Evolutionary conservation across 2,888 invertebrate genomes (phyloP).

Genomic region (Tortricodes alternella): DNA sequence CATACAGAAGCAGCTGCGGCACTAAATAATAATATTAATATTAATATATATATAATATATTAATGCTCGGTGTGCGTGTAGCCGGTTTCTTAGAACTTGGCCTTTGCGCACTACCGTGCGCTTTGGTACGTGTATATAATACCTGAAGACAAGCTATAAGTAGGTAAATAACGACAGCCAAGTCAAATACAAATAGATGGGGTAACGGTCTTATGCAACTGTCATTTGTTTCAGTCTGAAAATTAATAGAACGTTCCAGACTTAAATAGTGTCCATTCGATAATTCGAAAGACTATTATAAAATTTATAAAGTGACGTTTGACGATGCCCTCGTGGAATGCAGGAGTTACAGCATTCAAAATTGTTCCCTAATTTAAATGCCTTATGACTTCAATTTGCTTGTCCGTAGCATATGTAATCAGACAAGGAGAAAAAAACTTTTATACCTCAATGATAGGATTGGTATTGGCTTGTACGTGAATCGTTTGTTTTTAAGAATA

Average conservation of each 20-base stretch:
- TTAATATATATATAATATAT: no score
- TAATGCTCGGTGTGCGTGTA: no score
- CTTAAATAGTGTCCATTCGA: slow-evolving; percentile 35
- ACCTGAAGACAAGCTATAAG: no score
- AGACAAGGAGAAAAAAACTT: neutral
- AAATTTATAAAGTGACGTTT: slow-evolving; percentile 50
- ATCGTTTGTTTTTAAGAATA: slow-evolving; percentile 60
- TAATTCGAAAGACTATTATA: slow-evolving; percentile 47
- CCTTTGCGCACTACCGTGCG: no score
- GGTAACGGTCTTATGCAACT: neutral
- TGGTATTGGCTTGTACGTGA: slow-evolving; percentile 29
- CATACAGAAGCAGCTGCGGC: no score
- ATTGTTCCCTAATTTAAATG: neutral
- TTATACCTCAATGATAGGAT: neutral
- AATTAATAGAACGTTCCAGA: slow-evolving; percentile 41
- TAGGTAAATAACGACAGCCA: neutral
- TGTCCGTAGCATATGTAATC: neutral
- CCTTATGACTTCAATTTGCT: slow-evolving; percentile 3
- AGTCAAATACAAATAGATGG: neutral
- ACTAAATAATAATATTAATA: no score
- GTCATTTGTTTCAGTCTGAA: slow-evolving; percentile 11
- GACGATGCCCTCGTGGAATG: slow-evolving; percentile 36
- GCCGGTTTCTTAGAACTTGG: no score
- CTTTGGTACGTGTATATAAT: no score
- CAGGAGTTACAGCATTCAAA: slow-evolving; percentile 16